Evolutionary conservation across 2,113 vertebrate species (phyloP).

Genomic region (Oryzias melastigma): DNA sequence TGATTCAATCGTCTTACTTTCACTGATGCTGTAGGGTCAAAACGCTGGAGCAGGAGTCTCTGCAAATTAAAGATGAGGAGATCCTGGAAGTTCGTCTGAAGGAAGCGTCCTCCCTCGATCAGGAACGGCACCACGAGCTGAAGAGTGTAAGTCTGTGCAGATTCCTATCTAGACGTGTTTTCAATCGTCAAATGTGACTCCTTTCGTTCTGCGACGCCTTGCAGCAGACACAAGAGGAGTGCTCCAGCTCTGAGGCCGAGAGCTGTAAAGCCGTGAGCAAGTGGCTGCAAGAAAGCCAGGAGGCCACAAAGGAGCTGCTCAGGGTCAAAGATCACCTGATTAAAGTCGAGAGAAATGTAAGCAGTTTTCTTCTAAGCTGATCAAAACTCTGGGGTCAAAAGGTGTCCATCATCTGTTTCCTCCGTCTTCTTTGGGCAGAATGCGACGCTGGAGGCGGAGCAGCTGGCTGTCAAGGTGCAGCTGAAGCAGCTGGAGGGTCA

Average conservation of each 20-base stretch:
- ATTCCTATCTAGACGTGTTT: background rate
- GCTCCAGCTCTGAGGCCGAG: slow-evolving; percentile 78
- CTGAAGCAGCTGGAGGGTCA: slow-evolving; percentile 92
- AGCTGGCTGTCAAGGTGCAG: slow-evolving; percentile 90
- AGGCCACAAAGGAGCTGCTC: slow-evolving; percentile 91
- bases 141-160: slow-evolving; percentile 81
- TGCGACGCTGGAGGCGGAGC: slow-evolving; percentile 95
- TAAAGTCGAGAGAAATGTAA: slow-evolving; percentile 84
- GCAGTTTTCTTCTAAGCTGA: slow-evolving; percentile 9
- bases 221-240: slow-evolving; percentile 92
- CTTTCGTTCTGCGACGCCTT: slow-evolving; percentile 84
- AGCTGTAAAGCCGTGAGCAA: slow-evolving; percentile 79
- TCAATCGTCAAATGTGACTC: background rate
- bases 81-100: slow-evolving; percentile 92
- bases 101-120: slow-evolving; percentile 91
- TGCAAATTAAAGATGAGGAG: slow-evolving; percentile 97
- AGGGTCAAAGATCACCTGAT: slow-evolving; percentile 95
- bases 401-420: background rate
- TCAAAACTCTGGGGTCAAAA: too few species aligned
- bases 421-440: slow-evolving; percentile 76
- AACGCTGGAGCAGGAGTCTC: slow-evolving; percentile 91
- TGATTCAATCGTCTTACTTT: too few species aligned
- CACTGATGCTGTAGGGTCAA: slow-evolving; percentile 79
- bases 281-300: slow-evolving; percentile 93
- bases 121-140: slow-evolving; percentile 91